Base-by-base conservation (phyloP, 2,113 vertebrate species). In the Rhinoptilus africanus region DNA sequence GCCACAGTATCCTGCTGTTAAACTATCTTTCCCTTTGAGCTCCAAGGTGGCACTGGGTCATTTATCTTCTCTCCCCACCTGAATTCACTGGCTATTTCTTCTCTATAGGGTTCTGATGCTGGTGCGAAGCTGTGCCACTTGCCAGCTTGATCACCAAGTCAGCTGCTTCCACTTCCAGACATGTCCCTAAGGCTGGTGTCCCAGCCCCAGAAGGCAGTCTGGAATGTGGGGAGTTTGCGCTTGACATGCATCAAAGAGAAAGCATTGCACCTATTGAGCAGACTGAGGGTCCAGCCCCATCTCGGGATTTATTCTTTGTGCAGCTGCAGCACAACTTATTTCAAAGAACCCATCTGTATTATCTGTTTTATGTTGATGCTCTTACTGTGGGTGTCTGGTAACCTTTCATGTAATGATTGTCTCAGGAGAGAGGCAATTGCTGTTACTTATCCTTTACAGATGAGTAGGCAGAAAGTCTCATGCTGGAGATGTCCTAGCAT, bases 191-290 rank as follows among this genome's bases (percentile, higher is more conserved):
- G 32, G 53, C 17, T 22, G 8, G 10, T 56, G 35, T 68, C 12
- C 34, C 20, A 67, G 39, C 2, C 20, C 32, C 27, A 51, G 30
- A 41, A 9, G 11, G 21, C 27, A 89, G 28, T 14, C 24, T 48
- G 26, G 27, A 48, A 50, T 4, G 1, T 22, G 6, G 10, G 3
- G 6, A 3, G 3, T 2, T 53, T 66, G 27, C 67, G 59, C 26
- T 59, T 59, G 34, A 18, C 41, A 23, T 47, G 14, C 35, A 63
- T 37, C 59, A 69, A 63, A 78, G 41, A 82, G 24, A 47, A 86
- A 45, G 57, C 35, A 37, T 30, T 1, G 3, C 23, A 35, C 8
- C 3, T 19, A 20, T 23, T 68, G 16, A 19, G 23, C 6, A 67
- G 28, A 23, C 14, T 69, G 48, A 78, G 32, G 14, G 24, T 59